These are phyloP conservation scores for Megatriorchis doriae DNA, from an alignment of 2,113 vertebrate species.

Conservation along the genomic window DNA sequence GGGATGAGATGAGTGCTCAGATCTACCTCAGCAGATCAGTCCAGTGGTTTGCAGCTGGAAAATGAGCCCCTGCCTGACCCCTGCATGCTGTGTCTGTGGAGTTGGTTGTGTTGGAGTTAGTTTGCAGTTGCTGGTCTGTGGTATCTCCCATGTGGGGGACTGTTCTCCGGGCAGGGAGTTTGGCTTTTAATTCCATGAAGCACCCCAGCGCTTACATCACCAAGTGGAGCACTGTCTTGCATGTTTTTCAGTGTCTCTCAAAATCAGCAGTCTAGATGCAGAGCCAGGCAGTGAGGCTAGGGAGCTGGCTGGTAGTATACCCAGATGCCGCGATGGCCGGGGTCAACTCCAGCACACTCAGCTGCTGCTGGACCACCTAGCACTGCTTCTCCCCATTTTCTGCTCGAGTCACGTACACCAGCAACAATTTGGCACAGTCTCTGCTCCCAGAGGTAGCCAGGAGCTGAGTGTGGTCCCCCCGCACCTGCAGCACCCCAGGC, in stretches of 20 bases:
- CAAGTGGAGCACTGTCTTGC: neutral
- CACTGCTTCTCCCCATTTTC: neutral
- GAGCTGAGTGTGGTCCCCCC: neutral
- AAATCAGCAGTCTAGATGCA: neutral
- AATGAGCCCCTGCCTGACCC: neutral
- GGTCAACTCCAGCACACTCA: neutral
- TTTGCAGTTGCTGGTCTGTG: rapidly evolving
- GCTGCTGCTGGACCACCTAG: neutral
- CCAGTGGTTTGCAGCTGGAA: neutral
- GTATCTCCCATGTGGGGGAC: neutral
- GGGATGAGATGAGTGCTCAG: neutral
- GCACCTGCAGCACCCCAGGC: neutral
- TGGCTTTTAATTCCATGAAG: neutral
- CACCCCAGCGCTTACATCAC: neutral
- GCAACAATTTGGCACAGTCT: neutral
- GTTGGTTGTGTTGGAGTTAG: neutral
- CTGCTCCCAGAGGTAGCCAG: neutral
- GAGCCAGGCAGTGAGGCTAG: neutral
- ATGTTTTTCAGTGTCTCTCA: neutral
- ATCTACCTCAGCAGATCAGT: neutral
- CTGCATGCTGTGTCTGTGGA: rapidly evolving
- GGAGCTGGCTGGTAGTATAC: neutral
- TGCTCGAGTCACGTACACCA: neutral
- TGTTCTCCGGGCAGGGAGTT: neutral
- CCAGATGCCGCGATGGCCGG: rapidly evolving